Conservation (phyloP, 2,113 vertebrate species). For the Chloebia gouldiae region DNA sequence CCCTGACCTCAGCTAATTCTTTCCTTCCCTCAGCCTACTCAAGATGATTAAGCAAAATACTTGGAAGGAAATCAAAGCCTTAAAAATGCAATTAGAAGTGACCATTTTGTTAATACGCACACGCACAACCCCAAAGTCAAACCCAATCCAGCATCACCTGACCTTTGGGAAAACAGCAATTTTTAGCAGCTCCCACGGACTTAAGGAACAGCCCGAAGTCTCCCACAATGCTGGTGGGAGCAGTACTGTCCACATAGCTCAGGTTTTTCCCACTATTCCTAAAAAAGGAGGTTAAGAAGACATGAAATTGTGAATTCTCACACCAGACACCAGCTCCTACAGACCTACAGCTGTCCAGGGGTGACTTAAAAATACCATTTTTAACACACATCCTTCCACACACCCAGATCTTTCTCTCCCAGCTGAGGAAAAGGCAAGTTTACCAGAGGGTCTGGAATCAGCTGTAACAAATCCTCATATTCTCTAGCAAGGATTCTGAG, state of each 20-base stretch:
- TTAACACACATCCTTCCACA: not conserved
- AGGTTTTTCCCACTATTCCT: not conserved
- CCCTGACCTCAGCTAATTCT: slow-evolving; percentile 65
- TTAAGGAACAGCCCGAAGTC: not conserved
- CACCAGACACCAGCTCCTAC: fast-evolving
- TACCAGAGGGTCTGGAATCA: fast-evolving
- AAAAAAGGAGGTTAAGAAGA: not conserved
- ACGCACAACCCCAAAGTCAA: not conserved
- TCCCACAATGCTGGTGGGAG: fast-evolving
- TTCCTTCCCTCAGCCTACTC: slow-evolving; percentile 56
- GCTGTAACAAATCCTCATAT: not conserved
- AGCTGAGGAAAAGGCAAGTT: not conserved
- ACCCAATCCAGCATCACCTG: not conserved
- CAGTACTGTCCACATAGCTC: not conserved
- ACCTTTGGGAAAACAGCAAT: not conserved
- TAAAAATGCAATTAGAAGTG: slow-evolving; percentile 45
- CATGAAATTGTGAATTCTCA: not conserved
- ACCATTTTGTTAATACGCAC: not conserved
- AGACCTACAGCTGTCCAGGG: not conserved
- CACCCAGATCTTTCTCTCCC: not conserved
- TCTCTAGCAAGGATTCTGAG: not conserved
- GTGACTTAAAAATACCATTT: not conserved
- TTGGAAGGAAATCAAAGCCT: slow-evolving; percentile 66
- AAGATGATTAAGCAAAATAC: slow-evolving; percentile 64
- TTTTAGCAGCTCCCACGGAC: not conserved